A percentile compares a stretch with the other conserved stretches of the same genome.
These are phyloP conservation scores for Amphimedon queenslandica DNA, from an alignment of 37 sponge, comb jelly and placozoan genomes.

Conservation along the genomic window DNA sequence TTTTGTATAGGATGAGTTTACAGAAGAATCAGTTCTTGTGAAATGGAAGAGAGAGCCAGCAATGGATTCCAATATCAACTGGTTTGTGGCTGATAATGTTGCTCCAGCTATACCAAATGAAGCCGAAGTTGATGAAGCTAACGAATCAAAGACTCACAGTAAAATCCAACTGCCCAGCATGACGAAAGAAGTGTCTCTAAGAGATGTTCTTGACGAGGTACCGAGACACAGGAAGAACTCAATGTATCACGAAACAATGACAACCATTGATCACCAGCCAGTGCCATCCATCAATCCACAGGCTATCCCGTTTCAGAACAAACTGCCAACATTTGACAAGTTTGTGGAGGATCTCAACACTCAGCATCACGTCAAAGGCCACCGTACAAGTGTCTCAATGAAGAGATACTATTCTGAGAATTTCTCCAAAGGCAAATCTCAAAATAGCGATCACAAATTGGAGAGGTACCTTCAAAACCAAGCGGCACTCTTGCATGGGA, in stretches of 20 bases:
- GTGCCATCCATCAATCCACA: not conserved
- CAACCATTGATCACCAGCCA: not conserved
- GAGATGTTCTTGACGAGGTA: not conserved
- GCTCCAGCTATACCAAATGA: slow-evolving; percentile 34
- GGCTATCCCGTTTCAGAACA: not conserved
- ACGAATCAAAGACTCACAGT: not conserved
- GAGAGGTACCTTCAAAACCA: not conserved
- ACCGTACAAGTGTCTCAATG: slow-evolving; percentile 1
- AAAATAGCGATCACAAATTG: not conserved
- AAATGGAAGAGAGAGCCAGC: not conserved
- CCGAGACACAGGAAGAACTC: not conserved
- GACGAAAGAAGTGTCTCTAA: not conserved
- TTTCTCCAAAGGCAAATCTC: not conserved
- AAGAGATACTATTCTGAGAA: not conserved
- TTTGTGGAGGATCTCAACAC: not conserved
- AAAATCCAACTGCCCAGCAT: not conserved
- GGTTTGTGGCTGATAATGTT: slow-evolving; percentile 33
- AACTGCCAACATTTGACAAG: not conserved
- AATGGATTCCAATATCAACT: not conserved
- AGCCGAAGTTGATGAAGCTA: not conserved
- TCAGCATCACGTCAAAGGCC: not conserved
- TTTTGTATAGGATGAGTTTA: not conserved
- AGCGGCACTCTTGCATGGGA: not conserved
- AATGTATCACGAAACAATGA: not conserved
- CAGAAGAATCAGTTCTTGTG: not conserved